These are phyloP conservation scores for Premnoplex brunnescens DNA, from an alignment of 2,797 vertebrate species.

Conservation along the genomic window DNA sequence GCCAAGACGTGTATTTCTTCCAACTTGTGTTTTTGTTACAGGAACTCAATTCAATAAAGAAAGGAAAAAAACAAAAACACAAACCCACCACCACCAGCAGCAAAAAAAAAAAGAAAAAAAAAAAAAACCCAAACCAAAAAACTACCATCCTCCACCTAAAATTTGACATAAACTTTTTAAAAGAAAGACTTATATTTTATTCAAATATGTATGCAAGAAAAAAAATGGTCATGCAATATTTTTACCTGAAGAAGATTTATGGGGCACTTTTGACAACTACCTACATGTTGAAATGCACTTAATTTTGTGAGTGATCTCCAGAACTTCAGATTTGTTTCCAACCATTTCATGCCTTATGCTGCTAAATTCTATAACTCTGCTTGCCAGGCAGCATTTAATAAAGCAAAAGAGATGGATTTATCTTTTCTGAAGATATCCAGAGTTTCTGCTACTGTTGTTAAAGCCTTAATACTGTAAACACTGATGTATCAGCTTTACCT, in stretches of 20 bases:
- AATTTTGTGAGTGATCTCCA: not conserved
- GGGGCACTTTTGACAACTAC: not conserved
- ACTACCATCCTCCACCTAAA: not conserved
- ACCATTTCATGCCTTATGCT: not conserved
- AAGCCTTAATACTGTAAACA: not conserved
- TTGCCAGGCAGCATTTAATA: not conserved
- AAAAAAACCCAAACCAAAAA: no score
- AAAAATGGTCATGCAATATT: not conserved
- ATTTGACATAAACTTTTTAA: not conserved
- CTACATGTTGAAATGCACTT: not conserved
- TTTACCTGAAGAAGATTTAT: not conserved
- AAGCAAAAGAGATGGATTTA: conserved; percentile 13
- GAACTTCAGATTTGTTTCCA: conserved; percentile 1
- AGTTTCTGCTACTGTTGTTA: not conserved
- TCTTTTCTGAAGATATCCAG: not conserved
- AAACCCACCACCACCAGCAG: no score
- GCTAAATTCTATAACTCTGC: not conserved
- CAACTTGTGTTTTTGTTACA: not conserved
- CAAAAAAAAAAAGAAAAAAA: no score
- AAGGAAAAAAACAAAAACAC: not conserved
- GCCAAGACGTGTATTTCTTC: conserved; percentile 64
- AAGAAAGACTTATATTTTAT: not conserved
- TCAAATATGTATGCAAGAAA: not conserved
- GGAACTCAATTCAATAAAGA: not conserved
- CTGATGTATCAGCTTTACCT: not conserved